A percentile compares a stretch with the other conserved stretches of the same genome.
Evolutionary conservation across 2,113 vertebrate species (phyloP).

Genomic region (Jacana jacana): DNA sequence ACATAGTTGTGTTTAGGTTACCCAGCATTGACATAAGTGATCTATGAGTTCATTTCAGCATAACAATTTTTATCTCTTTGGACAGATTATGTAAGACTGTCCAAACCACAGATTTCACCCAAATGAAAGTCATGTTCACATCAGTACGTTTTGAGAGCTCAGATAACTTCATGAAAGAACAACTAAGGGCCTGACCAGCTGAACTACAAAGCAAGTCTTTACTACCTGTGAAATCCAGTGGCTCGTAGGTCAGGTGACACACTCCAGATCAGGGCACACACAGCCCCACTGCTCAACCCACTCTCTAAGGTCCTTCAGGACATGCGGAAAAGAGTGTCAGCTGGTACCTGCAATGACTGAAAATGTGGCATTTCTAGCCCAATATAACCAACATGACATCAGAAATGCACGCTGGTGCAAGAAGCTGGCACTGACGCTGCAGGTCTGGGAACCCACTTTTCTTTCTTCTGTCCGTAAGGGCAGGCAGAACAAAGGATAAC

Average conservation of each 20-base stretch:
- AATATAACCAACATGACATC: neutral
- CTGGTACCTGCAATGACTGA: neutral
- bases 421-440: neutral
- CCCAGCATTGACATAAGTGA: neutral
- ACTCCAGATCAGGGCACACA: fast-evolving
- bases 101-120: neutral
- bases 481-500: neutral
- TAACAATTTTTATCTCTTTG: neutral
- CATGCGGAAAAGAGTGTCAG: fast-evolving
- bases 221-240: neutral
- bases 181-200: neutral
- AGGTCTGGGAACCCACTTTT: neutral
- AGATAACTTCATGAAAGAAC: neutral
- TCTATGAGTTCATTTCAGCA: neutral
- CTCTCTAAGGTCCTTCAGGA: neutral
- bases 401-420: neutral
- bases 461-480: neutral
- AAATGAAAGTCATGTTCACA: neutral
- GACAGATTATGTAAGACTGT: slow-evolving; percentile 33
- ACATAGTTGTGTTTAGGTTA: neutral
- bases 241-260: fast-evolving
- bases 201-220: neutral
- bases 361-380: neutral
- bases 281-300: neutral
- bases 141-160: neutral